phyloP scores from a whole-genome alignment of 2,888 invertebrate species.

The Platyscelio sp. region DNA sequence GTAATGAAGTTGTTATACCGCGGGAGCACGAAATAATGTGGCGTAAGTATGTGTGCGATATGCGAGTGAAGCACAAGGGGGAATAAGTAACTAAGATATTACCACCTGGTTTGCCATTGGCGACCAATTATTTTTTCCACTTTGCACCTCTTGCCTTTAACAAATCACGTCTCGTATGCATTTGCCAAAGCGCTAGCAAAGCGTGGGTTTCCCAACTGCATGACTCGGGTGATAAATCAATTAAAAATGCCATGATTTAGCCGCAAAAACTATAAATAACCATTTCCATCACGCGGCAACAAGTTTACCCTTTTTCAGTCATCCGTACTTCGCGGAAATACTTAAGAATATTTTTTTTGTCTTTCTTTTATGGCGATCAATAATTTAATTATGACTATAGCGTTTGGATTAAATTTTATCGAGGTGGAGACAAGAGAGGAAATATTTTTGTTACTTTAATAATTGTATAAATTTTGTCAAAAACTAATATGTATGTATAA shows the following conservation, averaged over 20 bases:
- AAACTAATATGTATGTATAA: too few species aligned
- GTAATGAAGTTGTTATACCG: conserved; percentile 54
- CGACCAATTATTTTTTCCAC: conserved; percentile 62
- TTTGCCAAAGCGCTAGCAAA: conserved; percentile 43
- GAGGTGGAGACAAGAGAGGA: too few species aligned
- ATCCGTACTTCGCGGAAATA: conserved; percentile 20
- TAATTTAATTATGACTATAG: too few species aligned
- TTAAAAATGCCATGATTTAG: conserved; percentile 53
- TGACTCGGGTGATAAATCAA: conserved; percentile 60
- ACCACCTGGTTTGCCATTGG: conserved; percentile 56
- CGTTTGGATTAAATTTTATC: too few species aligned
- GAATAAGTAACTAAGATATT: conserved; percentile 60
- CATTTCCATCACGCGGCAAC: conserved; percentile 39
- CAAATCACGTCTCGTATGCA: conserved; percentile 52
- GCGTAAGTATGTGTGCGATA: not conserved
- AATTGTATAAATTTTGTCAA: too few species aligned
- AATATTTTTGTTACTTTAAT: too few species aligned
- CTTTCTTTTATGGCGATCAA: too few species aligned
- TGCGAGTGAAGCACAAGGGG: conserved; percentile 30
- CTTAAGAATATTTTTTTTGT: too few species aligned
- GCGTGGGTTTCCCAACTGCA: conserved; percentile 60
- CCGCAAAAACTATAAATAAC: conserved; percentile 44
- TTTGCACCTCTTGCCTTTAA: conserved; percentile 56
- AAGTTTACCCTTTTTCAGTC: conserved; percentile 14
- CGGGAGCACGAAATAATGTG: conserved; percentile 38